Conservation (phyloP, 92 coral and sea anemone genomes). For the Porites lobata region DNA sequence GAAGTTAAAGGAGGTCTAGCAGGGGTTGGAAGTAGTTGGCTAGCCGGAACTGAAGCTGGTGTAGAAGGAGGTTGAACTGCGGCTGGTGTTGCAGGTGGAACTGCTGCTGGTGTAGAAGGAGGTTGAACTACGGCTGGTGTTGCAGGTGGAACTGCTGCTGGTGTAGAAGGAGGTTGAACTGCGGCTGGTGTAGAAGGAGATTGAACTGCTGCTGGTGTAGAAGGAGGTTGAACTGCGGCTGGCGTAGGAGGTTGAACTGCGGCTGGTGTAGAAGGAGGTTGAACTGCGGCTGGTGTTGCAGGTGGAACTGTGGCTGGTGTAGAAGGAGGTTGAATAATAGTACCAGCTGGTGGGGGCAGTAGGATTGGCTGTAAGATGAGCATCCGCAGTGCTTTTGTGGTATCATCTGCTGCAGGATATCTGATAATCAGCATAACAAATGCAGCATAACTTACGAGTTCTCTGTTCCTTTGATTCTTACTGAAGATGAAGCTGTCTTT, state of each 20-base stretch:
- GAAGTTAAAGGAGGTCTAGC: too few relatives aligned
- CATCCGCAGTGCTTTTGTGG: slow-evolving; percentile 20
- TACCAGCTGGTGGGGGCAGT: slow-evolving; percentile 12
- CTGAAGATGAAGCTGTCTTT: slow-evolving; percentile 22
- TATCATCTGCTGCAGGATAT: slow-evolving; percentile 23
- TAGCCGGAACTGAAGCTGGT: too few relatives aligned
- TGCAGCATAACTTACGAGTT: slow-evolving; percentile 44
- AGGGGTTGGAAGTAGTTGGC: too few relatives aligned
- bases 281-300: background rate
- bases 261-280: background rate
- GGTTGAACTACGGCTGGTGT: too few relatives aligned
- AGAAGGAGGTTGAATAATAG: background rate
- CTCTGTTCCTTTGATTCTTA: slow-evolving; percentile 32
- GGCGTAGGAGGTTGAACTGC: background rate
- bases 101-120: background rate
- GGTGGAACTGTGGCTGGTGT: background rate
- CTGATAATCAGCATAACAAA: slow-evolving; percentile 37
- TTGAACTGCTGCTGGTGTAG: too few relatives aligned
- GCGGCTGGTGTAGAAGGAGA: too few relatives aligned
- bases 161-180: too few relatives aligned
- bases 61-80: too few relatives aligned
- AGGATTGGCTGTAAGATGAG: slow-evolving; percentile 27
- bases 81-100: background rate
- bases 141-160: too few relatives aligned
- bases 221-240: too few relatives aligned